A percentile compares a stretch with the other conserved stretches of the same genome.
Conservation (phyloP, 1,140 invertebrate genomes). For the Chrysoperla carnea region DNA sequence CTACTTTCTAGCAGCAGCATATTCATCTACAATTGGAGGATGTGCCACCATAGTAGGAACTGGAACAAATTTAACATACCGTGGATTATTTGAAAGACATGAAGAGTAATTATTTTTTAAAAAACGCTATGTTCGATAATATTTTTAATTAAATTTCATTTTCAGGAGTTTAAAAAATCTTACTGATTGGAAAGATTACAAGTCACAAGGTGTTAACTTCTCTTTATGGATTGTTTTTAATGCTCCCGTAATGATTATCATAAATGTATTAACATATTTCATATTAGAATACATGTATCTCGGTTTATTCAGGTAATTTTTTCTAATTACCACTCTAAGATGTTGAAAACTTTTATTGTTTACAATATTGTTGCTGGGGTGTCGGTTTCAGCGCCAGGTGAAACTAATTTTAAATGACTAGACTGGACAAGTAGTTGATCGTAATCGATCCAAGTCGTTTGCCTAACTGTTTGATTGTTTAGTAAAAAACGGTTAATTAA, state of each 20-base stretch:
- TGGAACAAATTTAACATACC: slow-evolving; percentile 74
- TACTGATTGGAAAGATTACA: slow-evolving; percentile 6
- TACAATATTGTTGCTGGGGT: no score
- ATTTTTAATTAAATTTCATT: background rate
- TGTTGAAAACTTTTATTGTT: no score
- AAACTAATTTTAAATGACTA: no score
- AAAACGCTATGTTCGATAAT: background rate
- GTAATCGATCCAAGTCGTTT: no score
- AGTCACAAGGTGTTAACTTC: slow-evolving; percentile 46
- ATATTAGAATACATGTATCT: no score
- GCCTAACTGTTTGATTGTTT: no score
- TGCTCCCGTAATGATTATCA: slow-evolving; percentile 40
- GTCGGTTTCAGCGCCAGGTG: no score
- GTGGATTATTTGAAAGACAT: slow-evolving; percentile 42
- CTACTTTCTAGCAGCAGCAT: slow-evolving; percentile 61
- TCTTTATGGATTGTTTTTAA: slow-evolving; percentile 54
- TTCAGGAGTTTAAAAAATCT: slow-evolving; percentile 14
- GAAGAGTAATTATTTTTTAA: slow-evolving; percentile 20
- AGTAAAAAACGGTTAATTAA: no score
- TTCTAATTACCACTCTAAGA: no score
- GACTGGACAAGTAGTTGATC: no score
- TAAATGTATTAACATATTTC: no score
- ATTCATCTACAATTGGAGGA: slow-evolving; percentile 65
- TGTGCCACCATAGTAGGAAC: slow-evolving; percentile 76
- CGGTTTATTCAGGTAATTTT: no score